phyloP scores from a whole-genome alignment of 2,113 vertebrate genomes.

The Prochilodus magdalenae region DNA sequence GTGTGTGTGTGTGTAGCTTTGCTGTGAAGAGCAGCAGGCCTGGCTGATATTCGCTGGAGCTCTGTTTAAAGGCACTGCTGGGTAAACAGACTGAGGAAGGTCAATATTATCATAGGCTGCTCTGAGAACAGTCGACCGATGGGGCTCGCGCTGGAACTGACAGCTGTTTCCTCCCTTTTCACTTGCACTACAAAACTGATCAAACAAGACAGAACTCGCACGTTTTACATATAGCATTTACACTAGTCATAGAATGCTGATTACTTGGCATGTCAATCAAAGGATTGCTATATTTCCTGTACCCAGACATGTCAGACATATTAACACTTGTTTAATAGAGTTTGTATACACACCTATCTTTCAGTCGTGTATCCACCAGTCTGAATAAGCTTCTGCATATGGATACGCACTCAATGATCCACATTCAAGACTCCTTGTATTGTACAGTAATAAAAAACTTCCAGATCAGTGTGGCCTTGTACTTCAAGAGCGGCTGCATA shows the following conservation, averaged over 20 bases:
- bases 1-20: constrained; percentile 60
- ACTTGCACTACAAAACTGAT: constrained; percentile 50
- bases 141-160: constrained; percentile 59
- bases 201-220: constrained; percentile 51
- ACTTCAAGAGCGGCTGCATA: background rate
- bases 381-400: background rate
- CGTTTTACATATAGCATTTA: background rate
- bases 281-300: too few species aligned
- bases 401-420: too few species aligned
- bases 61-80: constrained; percentile 74
- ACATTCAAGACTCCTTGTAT: background rate
- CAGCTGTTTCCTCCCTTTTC: constrained; percentile 57
- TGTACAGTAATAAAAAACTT: background rate
- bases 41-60: constrained; percentile 76
- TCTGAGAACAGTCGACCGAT: constrained; percentile 62
- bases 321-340: too few species aligned
- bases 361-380: background rate
- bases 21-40: constrained; percentile 59
- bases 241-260: constrained; percentile 31
- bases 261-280: background rate
- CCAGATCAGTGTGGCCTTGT: background rate
- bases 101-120: constrained; percentile 80
- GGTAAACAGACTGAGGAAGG: constrained; percentile 74
- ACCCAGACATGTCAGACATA: too few species aligned
- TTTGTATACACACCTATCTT: background rate